Evolutionary conservation across 1,140 invertebrate genomes (phyloP).

Genomic region (Ditylenchus dipsaci): DNA sequence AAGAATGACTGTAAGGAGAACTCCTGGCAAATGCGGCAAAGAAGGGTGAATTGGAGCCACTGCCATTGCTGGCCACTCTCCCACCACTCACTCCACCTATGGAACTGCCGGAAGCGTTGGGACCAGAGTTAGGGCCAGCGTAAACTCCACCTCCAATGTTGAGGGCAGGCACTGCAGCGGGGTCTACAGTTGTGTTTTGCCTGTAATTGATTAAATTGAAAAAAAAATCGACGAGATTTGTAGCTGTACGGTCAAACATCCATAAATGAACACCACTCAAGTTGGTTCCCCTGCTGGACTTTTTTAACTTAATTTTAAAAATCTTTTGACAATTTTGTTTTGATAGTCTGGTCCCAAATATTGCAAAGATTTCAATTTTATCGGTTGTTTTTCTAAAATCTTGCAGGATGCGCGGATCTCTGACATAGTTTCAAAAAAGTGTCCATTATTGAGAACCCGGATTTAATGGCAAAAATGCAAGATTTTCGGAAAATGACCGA

Average conservation of each 20-base stretch:
- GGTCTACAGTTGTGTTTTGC: neutral
- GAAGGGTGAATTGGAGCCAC: neutral
- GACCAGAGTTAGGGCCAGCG: neutral
- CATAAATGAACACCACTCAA: no score
- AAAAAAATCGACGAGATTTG: neutral
- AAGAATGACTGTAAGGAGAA: conserved; percentile 18
- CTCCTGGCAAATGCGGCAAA: neutral
- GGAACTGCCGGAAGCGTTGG: no score
- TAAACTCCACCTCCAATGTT: neutral
- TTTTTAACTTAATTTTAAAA: no score
- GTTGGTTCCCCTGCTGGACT: neutral
- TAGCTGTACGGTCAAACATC: neutral
- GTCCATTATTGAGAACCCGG: no score
- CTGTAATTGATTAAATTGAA: neutral
- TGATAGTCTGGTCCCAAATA: no score
- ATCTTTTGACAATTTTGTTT: no score
- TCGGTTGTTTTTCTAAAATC: no score
- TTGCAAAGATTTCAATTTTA: no score
- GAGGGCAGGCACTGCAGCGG: neutral
- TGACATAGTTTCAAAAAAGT: no score
- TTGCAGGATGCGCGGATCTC: no score
- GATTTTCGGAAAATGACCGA: no score
- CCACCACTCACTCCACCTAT: neutral
- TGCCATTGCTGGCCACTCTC: neutral
- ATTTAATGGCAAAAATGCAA: no score